Evolutionary conservation across 2,113 vertebrate genomes (phyloP).

Genomic region (Nothocercus nigrocapillus): DNA sequence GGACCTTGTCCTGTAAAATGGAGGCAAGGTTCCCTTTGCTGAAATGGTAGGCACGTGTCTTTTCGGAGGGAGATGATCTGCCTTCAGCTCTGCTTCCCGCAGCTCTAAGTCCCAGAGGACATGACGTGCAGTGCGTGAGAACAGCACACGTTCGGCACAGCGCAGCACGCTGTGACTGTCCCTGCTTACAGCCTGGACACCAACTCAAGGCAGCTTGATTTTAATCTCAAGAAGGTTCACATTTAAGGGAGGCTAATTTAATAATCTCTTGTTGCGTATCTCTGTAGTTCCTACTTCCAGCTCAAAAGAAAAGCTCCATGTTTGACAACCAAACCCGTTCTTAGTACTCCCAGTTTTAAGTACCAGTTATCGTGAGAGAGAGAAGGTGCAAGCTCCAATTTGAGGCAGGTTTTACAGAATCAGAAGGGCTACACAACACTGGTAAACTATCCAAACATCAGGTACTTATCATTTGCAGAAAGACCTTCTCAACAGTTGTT

Average conservation of each 20-base stretch:
- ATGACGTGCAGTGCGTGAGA: not conserved
- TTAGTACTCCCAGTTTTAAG: not conserved
- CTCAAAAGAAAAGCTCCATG: accelerated
- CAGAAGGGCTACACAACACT: not conserved
- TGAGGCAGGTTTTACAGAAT: not conserved
- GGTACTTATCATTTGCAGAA: not conserved
- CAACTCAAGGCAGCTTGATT: not conserved
- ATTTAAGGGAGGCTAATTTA: not conserved
- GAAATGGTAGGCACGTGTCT: not conserved
- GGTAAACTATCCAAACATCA: not conserved
- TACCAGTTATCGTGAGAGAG: not conserved
- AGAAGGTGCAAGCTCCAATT: not conserved
- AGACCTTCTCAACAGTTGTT: not conserved
- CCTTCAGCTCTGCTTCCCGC: not conserved
- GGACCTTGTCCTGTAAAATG: not conserved
- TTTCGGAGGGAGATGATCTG: not conserved
- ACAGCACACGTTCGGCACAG: not conserved
- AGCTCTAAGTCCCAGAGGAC: not conserved
- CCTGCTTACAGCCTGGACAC: not conserved
- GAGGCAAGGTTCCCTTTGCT: not conserved
- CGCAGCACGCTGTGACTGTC: not conserved
- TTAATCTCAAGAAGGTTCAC: not conserved
- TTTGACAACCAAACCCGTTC: not conserved
- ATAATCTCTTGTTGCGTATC: not conserved
- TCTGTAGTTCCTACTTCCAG: not conserved